phyloP scores from a whole-genome alignment of 2,888 invertebrate genomes.

The Aspidiotus rigidus region DNA sequence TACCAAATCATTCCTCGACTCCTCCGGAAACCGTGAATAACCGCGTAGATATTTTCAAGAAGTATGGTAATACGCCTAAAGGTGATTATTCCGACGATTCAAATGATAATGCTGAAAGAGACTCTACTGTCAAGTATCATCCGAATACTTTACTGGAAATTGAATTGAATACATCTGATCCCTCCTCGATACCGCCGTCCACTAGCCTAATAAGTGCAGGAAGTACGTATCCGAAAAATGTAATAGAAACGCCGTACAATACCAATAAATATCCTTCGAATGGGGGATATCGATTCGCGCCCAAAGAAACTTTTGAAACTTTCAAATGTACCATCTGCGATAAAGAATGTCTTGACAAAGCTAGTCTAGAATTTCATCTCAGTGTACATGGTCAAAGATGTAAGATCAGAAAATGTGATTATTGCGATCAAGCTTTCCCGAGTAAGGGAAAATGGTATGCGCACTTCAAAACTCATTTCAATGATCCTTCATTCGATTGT shows the following conservation, averaged over 20 bases:
- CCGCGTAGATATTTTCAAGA: background rate
- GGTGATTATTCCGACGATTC: conserved; percentile 34
- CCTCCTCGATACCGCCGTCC: background rate
- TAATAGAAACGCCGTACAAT: background rate
- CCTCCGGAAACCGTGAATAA: background rate
- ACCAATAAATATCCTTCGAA: background rate
- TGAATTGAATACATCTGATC: conserved; percentile 13
- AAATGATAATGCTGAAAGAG: conserved; percentile 41
- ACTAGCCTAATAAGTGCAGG: background rate
- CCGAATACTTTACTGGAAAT: conserved; percentile 11
- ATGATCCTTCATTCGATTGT: conserved; percentile 15
- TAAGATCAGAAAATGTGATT: conserved; percentile 10
- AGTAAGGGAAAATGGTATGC: conserved; percentile 18
- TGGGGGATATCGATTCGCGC: too few relatives aligned
- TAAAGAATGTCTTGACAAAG: conserved; percentile 7
- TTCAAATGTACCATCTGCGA: conserved; percentile 18
- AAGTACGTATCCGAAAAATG: background rate
- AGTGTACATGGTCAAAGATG: conserved; percentile 10
- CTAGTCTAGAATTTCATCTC: background rate
- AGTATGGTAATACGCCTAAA: background rate
- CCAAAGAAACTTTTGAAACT: background rate
- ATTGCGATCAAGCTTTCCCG: conserved; percentile 14
- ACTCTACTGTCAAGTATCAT: conserved; percentile 16
- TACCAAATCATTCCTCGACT: background rate
- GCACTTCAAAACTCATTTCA: conserved; percentile 19